These are phyloP conservation scores for Nasonia longicornis DNA, from an alignment of 1,140 invertebrate genomes.

Conservation along the genomic window DNA sequence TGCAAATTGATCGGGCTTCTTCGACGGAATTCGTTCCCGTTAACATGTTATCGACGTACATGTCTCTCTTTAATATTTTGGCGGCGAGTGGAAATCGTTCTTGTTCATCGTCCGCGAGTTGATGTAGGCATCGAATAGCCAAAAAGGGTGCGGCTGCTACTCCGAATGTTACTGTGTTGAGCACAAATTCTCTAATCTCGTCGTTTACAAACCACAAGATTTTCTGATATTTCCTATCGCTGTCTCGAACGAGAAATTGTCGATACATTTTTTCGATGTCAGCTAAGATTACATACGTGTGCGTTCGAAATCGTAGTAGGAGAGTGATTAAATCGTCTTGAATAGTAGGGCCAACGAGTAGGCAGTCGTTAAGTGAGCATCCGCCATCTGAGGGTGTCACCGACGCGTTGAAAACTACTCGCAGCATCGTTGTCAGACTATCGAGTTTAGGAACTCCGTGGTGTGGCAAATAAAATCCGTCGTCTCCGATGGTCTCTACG, in stretches of 20 bases:
- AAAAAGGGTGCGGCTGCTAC: slow-evolving; percentile 5
- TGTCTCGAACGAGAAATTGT: slow-evolving; percentile 18
- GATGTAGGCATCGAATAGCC: slow-evolving; percentile 25
- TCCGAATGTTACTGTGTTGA: slow-evolving; percentile 30
- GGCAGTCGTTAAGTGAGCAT: neutral
- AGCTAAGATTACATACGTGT: slow-evolving; percentile 9
- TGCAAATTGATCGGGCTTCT: neutral
- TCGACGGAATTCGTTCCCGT: neutral
- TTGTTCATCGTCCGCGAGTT: slow-evolving; percentile 26
- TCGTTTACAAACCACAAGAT: neutral
- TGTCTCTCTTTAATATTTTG: neutral
- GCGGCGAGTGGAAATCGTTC: neutral
- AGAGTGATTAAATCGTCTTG: neutral
- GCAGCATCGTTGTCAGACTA: neutral
- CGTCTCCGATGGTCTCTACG: neutral
- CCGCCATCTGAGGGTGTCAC: neutral
- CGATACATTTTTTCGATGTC: slow-evolving; percentile 43
- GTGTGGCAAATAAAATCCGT: slow-evolving; percentile 18
- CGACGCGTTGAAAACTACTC: slow-evolving; percentile 32
- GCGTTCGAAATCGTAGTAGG: slow-evolving; percentile 10
- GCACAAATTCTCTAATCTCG: neutral
- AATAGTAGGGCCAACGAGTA: neutral
- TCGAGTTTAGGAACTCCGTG: neutral
- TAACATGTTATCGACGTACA: slow-evolving; percentile 38
- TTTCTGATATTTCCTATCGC: slow-evolving; percentile 13